Base-by-base conservation (phyloP, 2,113 vertebrate species). In the Chionomys nivalis region DNA sequence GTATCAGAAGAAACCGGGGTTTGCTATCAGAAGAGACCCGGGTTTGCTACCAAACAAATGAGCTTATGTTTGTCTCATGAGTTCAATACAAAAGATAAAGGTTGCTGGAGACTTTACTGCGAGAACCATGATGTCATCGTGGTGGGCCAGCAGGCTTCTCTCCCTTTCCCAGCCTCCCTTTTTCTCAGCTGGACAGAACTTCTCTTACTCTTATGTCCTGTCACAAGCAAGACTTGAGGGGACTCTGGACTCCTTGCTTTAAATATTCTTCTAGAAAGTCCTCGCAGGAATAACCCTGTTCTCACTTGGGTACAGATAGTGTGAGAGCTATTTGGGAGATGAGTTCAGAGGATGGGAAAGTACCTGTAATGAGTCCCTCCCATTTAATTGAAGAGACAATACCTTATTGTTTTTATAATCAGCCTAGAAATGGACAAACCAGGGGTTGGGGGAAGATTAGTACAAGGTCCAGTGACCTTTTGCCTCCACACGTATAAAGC, bases 401-500 rank as follows among this genome's bases (percentile, higher is more conserved):
- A 49, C 79, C 90, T 95, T 90, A 94, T 68, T 97, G 68, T 94
- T 98, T 97, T 95, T 72, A 85, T 92, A 97, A 98, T 98, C 88
- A 94, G 95, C 94, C 96, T 70, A 90, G 93, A 98, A 96, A 97
- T 97, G 97, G 94, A 93, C 95, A 92, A 55, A 97, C 97, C 93
- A 0, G 89, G 81, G 95, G 49, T 17, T 4, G 1, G 89, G 94
- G 94, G 92, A 91, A 97, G 97, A 98, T 98, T 95, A 0, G 96
- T 90, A 90, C 49, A 95, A 0, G 0, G 89, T 96, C 96, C 93
- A 90, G 49, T 96, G 91, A 95, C 72, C 91, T 85, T 96, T 89
- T 98, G 97, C 97, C 97, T 98, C 95, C 44, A 17, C 94, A 97
- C 88, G 98, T 97, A 96, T 75, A 96, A 92, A 97, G 96, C 75